Conservation (phyloP, 2,113 vertebrate species). For the Hippocampus zosterae region DNA sequence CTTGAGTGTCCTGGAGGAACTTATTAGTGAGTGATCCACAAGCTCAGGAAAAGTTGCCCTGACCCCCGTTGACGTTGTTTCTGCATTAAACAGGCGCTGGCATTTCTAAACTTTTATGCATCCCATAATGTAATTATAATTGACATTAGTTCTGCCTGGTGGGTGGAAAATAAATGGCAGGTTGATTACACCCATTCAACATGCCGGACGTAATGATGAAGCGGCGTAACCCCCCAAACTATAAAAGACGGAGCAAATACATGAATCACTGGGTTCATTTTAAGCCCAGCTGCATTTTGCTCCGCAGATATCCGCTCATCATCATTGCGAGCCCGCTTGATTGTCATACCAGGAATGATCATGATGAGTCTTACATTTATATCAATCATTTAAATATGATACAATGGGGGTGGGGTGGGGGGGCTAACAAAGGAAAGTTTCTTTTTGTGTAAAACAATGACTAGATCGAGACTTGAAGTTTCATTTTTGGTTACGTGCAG, state of each 20-base stretch:
- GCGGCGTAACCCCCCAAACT: constrained; percentile 3
- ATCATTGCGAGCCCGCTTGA: neutral
- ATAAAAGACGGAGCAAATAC: constrained; percentile 17
- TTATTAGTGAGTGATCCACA: constrained; percentile 28
- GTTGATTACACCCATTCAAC: constrained; percentile 45
- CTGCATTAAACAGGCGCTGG: constrained; percentile 26
- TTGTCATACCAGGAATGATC: neutral
- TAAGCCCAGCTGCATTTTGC: neutral
- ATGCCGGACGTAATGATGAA: constrained; percentile 9
- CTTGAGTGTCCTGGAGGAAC: constrained; percentile 22
- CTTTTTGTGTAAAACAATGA: neutral
- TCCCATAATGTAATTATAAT: constrained; percentile 30
- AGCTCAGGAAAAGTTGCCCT: constrained; percentile 22
- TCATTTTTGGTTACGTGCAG: no score
- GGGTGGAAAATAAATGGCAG: constrained; percentile 38
- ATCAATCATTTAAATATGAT: neutral
- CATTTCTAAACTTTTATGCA: constrained; percentile 10
- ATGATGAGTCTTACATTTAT: neutral
- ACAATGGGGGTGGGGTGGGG: neutral
- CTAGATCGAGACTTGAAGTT: no score
- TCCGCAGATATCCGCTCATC: constrained; percentile 2
- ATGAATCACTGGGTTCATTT: constrained; percentile 28
- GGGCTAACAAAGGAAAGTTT: neutral
- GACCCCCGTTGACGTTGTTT: constrained; percentile 18
- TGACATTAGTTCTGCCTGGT: constrained; percentile 35